phyloP scores from a whole-genome alignment of 2,797 vertebrate genomes.

The Fringilla coelebs region DNA sequence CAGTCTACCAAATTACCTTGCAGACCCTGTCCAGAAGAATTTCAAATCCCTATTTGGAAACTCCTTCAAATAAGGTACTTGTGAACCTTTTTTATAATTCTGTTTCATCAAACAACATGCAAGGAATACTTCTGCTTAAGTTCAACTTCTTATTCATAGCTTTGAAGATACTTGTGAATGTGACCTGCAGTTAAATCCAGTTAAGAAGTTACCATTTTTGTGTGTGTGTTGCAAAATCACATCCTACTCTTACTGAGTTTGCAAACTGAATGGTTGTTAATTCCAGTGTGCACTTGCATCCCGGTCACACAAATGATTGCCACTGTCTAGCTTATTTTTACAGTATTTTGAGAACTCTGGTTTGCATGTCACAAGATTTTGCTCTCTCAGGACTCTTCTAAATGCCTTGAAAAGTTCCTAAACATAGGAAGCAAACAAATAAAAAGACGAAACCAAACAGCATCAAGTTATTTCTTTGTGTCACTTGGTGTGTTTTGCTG shows the following conservation, averaged over 20 bases:
- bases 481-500: neutral
- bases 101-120: neutral
- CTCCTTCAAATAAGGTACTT: conserved; percentile 76
- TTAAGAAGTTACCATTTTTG: neutral
- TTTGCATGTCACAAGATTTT: neutral
- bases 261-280: neutral
- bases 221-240: neutral
- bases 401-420: neutral
- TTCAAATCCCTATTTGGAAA: conserved; percentile 79
- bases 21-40: conserved; percentile 78
- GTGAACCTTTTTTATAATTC: conserved; percentile 1
- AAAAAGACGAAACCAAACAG: neutral
- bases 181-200: neutral
- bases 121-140: neutral
- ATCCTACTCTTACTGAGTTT: neutral
- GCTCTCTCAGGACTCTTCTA: neutral
- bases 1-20: conserved; percentile 11
- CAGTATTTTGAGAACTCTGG: neutral
- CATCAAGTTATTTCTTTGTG: neutral
- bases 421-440: neutral
- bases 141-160: neutral
- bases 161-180: neutral
- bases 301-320: neutral
- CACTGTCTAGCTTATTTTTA: neutral
- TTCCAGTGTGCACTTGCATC: neutral